phyloP scores from a whole-genome alignment of 2,797 vertebrate species.

The Bradypodion ventrale region DNA sequence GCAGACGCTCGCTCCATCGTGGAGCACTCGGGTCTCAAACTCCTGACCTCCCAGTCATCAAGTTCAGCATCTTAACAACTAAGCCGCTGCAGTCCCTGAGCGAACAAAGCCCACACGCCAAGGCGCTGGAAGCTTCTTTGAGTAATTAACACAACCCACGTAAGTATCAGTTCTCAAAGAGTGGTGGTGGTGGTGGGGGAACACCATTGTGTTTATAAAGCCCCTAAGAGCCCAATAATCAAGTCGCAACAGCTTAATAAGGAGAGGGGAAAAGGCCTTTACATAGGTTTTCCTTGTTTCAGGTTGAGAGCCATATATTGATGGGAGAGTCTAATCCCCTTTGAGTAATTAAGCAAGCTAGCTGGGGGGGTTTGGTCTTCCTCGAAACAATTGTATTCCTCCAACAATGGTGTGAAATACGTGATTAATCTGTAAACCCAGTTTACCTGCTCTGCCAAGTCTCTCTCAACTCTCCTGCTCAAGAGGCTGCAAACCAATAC shows the following conservation, averaged over 20 bases:
- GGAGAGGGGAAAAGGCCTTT: constrained; percentile 10
- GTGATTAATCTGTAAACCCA: not conserved
- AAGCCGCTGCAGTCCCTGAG: too few species aligned
- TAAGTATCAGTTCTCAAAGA: not conserved
- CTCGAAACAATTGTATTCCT: not conserved
- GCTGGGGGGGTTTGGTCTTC: constrained; percentile 2
- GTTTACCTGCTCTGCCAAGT: not conserved
- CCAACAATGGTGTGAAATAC: not conserved
- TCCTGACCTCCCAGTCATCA: too few species aligned
- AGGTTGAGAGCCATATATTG: constrained; percentile 28
- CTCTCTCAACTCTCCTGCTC: not conserved
- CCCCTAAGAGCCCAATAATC: not conserved
- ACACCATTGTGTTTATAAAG: not conserved
- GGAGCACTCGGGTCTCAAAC: too few species aligned
- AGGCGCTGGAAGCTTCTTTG: constrained; percentile 20
- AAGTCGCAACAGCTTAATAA: not conserved
- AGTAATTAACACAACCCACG: constrained; percentile 44
- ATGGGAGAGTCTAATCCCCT: constrained; percentile 25
- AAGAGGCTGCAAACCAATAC: not conserved
- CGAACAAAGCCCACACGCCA: not conserved
- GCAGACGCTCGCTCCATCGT: too few species aligned
- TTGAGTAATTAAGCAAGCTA: constrained; percentile 51
- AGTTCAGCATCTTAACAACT: too few species aligned
- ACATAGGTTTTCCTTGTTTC: constrained; percentile 24
- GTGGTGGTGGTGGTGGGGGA: not conserved